Evolutionary conservation across 1,140 invertebrate species (phyloP).

Genomic region (fruit fly (Drosophila melanogaster)): DNA sequence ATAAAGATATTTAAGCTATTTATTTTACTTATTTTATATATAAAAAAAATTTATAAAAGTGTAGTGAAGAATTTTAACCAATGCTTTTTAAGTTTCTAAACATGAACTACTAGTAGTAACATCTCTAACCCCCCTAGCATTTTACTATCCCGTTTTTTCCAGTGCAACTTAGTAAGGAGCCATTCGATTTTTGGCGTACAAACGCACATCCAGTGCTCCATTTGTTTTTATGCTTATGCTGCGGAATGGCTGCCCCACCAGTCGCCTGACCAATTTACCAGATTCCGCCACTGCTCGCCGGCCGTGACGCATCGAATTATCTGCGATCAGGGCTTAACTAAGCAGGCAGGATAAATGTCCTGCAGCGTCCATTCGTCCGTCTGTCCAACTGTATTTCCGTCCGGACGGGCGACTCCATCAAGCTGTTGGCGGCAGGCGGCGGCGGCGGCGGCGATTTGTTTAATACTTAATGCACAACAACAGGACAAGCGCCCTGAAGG

Average conservation of each 20-base stretch:
- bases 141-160: conserved; percentile 1
- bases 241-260: conserved; percentile 40
- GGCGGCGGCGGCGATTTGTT: conserved; percentile 60
- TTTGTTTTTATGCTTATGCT: conserved; percentile 69
- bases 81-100: no score
- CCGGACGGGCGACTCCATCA: conserved; percentile 54
- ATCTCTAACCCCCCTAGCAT: not conserved
- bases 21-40: no score
- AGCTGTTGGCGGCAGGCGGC: conserved; percentile 47
- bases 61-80: no score
- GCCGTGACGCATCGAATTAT: conserved; percentile 69
- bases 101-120: no score
- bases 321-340: conserved; percentile 74
- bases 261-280: conserved; percentile 20
- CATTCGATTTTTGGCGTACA: conserved; percentile 30
- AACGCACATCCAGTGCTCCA: conserved; percentile 8
- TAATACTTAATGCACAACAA: conserved; percentile 54
- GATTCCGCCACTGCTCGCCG: conserved; percentile 26
- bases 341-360: conserved; percentile 77
- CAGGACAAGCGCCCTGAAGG: not conserved
- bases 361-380: conserved; percentile 11
- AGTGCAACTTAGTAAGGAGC: not conserved
- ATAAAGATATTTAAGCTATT: not conserved
- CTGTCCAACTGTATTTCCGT: not conserved
- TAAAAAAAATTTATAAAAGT: no score